phyloP scores from a whole-genome alignment of 2,113 vertebrate genomes.

The Tretioscincus oriximinensis region DNA sequence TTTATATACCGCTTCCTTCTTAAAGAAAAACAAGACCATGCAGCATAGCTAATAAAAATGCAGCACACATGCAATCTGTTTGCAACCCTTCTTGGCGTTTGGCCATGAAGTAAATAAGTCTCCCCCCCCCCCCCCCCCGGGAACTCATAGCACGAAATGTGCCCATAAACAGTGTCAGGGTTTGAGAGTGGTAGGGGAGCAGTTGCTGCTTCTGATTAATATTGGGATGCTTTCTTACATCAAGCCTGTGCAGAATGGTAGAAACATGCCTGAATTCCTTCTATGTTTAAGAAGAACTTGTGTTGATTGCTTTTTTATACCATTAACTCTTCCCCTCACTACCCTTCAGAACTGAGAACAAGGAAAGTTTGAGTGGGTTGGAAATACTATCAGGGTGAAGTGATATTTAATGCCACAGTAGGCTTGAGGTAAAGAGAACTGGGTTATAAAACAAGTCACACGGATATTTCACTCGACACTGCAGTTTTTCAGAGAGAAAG shows the following conservation, averaged over 20 bases:
- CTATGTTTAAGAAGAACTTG: background rate
- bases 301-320: background rate
- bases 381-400: too few species aligned
- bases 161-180: background rate
- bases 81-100: background rate
- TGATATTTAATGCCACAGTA: background rate
- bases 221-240: background rate
- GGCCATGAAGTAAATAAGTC: background rate
- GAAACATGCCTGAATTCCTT: background rate
- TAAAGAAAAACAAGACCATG: too few species aligned
- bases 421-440: background rate
- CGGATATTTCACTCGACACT: background rate
- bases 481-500: background rate
- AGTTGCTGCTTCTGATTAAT: background rate
- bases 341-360: too few species aligned
- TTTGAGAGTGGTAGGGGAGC: background rate
- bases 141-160: background rate
- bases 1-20: too few species aligned
- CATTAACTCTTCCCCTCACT: background rate
- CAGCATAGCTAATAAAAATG: background rate
- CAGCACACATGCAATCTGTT: background rate
- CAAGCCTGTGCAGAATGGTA: background rate
- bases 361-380: background rate
- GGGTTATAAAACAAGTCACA: background rate
- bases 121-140: background rate